These are phyloP conservation scores for Oryzias javanicus DNA, from an alignment of 2,113 vertebrate species.

Conservation along the genomic window DNA sequence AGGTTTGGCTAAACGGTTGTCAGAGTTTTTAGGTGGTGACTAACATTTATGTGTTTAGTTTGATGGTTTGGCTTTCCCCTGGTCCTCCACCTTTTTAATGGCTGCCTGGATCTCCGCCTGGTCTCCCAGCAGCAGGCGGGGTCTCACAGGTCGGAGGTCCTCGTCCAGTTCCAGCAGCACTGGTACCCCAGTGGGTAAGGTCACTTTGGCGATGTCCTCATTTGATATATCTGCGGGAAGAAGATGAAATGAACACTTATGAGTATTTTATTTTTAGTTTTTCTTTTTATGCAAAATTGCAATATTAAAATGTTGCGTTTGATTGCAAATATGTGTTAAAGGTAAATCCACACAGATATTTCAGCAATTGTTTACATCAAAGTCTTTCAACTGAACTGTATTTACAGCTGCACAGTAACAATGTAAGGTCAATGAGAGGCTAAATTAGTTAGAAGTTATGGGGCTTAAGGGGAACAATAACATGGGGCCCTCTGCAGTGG, in stretches of 20 bases:
- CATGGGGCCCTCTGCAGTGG: too few species aligned
- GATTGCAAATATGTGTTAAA: too few species aligned
- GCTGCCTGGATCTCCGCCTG: slow-evolving; percentile 91
- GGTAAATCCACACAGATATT: too few species aligned
- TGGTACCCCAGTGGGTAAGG: slow-evolving; percentile 92
- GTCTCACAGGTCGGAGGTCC: slow-evolving; percentile 83
- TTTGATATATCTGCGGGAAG: slow-evolving; percentile 86
- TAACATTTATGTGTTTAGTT: slow-evolving; percentile 37
- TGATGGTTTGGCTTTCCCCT: slow-evolving; percentile 85
- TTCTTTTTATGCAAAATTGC: background rate
- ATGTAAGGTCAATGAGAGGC: too few species aligned
- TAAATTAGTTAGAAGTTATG: too few species aligned
- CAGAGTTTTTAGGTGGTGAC: background rate
- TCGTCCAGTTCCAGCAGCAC: slow-evolving; percentile 91
- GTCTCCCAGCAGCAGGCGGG: slow-evolving; percentile 89
- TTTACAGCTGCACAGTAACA: too few species aligned
- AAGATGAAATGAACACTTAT: background rate
- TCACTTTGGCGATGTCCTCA: slow-evolving; percentile 85
- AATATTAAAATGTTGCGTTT: background rate
- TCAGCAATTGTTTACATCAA: too few species aligned
- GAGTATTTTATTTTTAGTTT: background rate
- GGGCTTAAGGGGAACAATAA: too few species aligned
- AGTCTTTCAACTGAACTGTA: too few species aligned
- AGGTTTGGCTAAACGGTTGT: too few species aligned
- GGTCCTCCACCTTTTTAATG: slow-evolving; percentile 97